phyloP scores from a whole-genome alignment of 1,140 invertebrate species.

The Listronotus bonariensis region DNA sequence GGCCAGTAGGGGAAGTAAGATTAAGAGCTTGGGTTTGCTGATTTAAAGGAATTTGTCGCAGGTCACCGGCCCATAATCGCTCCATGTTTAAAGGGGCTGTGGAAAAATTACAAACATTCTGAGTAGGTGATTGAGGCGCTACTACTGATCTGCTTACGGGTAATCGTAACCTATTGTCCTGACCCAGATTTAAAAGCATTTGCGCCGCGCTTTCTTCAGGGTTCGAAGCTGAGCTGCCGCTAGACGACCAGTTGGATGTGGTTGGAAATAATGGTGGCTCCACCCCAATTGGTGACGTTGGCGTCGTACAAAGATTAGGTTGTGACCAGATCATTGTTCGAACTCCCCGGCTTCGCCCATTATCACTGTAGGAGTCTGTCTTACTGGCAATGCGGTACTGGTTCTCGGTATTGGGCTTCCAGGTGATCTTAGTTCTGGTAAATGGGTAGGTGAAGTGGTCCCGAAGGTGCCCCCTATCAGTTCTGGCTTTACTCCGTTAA shows the following conservation, averaged over 20 bases:
- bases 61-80: constrained; percentile 84
- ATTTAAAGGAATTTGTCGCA: constrained; percentile 79
- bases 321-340: constrained; percentile 90
- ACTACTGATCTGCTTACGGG: constrained; percentile 37
- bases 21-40: constrained; percentile 82
- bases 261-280: constrained; percentile 50
- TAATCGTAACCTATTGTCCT: constrained; percentile 51
- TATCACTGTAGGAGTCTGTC: constrained; percentile 83
- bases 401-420: constrained; percentile 49
- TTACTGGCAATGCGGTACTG: constrained; percentile 63
- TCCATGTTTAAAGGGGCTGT: constrained; percentile 85
- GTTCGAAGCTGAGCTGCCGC: constrained; percentile 55
- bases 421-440: constrained; percentile 65
- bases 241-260: constrained; percentile 43
- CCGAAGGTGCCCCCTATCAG: constrained; percentile 70
- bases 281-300: constrained; percentile 42
- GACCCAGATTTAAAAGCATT: constrained; percentile 79
- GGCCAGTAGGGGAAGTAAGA: constrained; percentile 64
- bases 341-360: constrained; percentile 89
- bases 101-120: constrained; percentile 49
- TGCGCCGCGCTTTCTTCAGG: constrained; percentile 76
- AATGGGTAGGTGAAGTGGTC: constrained; percentile 66
- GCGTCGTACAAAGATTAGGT: constrained; percentile 61
- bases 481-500: constrained; percentile 78
- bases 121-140: constrained; percentile 41